Conservation (phyloP, 1,140 invertebrate species). For the Lethocerus indicus region DNA sequence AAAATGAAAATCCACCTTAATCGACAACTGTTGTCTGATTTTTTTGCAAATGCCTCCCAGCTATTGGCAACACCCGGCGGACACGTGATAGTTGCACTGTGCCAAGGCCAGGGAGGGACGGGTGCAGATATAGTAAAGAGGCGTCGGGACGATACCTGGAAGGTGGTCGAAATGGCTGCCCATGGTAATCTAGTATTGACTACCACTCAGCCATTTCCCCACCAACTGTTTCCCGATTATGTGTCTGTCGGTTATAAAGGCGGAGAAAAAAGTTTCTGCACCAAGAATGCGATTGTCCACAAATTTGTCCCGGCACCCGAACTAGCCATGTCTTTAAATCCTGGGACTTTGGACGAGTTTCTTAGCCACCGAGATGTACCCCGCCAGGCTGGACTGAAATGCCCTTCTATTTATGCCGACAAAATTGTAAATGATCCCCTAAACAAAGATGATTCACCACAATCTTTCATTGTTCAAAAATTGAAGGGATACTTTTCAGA, state of each 20-base stretch:
- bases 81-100: constrained; percentile 33
- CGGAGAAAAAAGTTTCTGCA: constrained; percentile 34
- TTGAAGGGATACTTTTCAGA: too few species aligned
- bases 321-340: neutral
- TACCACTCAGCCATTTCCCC: constrained; percentile 27
- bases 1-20: constrained; percentile 44
- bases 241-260: constrained; percentile 33
- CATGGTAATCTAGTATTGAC: constrained; percentile 30
- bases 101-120: constrained; percentile 44
- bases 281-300: constrained; percentile 29
- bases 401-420: neutral
- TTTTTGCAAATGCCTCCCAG: constrained; percentile 30
- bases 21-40: constrained; percentile 31
- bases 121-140: constrained; percentile 28
- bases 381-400: neutral
- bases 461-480: too few species aligned
- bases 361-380: neutral
- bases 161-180: constrained; percentile 38
- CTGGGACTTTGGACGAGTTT: neutral
- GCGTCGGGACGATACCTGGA: constrained; percentile 42
- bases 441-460: neutral
- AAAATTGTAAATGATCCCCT: constrained; percentile 6
- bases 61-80: constrained; percentile 26
- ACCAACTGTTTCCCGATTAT: constrained; percentile 24
- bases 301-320: constrained; percentile 23